Evolutionary conservation across 35 echinoderm and acorn worm species (phyloP).

Genomic region (Nesometra sesokonis): DNA sequence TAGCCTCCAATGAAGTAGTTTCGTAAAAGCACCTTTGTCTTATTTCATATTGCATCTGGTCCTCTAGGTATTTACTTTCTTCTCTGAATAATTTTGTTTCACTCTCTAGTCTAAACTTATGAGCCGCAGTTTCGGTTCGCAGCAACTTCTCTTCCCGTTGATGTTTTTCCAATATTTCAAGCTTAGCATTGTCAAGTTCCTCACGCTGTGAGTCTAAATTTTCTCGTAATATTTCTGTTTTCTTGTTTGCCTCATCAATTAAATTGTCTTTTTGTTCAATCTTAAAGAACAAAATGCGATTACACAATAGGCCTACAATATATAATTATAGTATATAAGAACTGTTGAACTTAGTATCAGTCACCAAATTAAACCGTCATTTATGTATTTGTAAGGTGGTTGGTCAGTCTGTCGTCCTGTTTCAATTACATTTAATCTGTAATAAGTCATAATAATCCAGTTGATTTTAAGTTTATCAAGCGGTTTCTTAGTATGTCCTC

Average conservation of each 20-base stretch:
- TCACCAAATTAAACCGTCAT: too few species aligned
- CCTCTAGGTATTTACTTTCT: conserved; percentile 7
- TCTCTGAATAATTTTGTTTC: conserved; percentile 83
- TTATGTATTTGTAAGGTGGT: too few species aligned
- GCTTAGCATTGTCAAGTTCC: conserved; percentile 37
- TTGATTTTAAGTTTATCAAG: too few species aligned
- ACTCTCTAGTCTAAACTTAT: conserved; percentile 72
- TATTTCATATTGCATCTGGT: neutral
- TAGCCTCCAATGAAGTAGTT: neutral
- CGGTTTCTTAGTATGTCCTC: too few species aligned
- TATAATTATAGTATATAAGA: neutral
- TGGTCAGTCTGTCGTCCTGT: too few species aligned
- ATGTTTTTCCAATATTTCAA: conserved; percentile 37
- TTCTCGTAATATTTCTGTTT: conserved; percentile 31
- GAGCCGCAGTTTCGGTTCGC: conserved; percentile 59
- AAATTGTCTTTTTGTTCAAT: conserved; percentile 73
- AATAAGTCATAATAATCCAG: too few species aligned
- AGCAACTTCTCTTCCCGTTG: conserved; percentile 81
- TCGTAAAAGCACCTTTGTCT: neutral
- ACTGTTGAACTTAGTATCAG: too few species aligned
- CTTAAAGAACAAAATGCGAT: conserved; percentile 13
- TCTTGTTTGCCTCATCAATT: conserved; percentile 19
- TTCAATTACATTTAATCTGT: too few species aligned
- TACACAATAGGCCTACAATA: neutral
- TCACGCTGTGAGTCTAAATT: conserved; percentile 42